These are phyloP conservation scores for Penaeus vannamei DNA, from an alignment of 1,140 invertebrate genomes.

Conservation along the genomic window DNA sequence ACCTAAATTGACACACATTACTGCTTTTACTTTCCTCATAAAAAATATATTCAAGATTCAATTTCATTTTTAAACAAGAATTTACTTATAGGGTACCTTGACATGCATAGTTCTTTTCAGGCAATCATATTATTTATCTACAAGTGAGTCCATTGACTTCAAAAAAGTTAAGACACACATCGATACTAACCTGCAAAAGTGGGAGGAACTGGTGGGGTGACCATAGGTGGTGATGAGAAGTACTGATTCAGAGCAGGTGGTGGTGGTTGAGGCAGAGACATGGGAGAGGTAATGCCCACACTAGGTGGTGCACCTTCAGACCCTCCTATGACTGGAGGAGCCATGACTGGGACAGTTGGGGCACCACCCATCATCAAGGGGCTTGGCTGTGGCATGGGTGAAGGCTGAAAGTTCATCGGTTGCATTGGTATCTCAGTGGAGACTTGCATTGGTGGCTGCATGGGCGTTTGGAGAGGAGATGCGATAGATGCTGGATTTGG, in stretches of 20 bases:
- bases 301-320: neutral
- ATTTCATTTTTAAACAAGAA: no score
- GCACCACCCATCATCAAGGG: constrained; percentile 55
- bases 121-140: neutral
- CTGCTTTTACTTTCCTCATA: no score
- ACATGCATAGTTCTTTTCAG: no score
- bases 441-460: neutral
- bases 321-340: neutral
- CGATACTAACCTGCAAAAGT: constrained; percentile 32
- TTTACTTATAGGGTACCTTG: no score
- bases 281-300: constrained; percentile 16
- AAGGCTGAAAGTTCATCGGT: neutral
- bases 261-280: neutral
- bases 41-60: no score
- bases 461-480: neutral
- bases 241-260: constrained; percentile 1
- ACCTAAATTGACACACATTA: no score
- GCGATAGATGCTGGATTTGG: constrained; percentile 6
- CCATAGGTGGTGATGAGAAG: constrained; percentile 45
- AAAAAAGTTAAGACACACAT: no score
- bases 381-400: constrained; percentile 9
- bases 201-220: constrained; percentile 35
- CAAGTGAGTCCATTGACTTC: no score
- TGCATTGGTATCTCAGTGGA: constrained; percentile 21
- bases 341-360: constrained; percentile 52